phyloP scores from a whole-genome alignment of 2,888 invertebrate genomes.

The Unio pictorum region DNA sequence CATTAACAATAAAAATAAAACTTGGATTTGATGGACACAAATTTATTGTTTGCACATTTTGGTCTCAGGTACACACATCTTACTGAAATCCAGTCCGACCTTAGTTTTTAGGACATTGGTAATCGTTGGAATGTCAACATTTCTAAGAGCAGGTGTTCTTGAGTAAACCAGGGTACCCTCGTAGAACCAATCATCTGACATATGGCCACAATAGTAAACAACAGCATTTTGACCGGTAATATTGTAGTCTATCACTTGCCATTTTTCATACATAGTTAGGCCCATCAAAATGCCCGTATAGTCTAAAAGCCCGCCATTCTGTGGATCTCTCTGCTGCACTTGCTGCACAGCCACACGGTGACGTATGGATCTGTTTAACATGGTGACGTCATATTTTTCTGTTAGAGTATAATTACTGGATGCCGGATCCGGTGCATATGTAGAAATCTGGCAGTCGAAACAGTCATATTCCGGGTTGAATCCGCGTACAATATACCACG shows the following conservation, averaged over 20 bases:
- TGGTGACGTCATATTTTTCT: conserved; percentile 34
- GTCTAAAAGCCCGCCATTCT: conserved; percentile 25
- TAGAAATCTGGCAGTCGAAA: conserved; percentile 39
- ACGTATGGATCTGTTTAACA: conserved; percentile 27
- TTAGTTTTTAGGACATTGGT: conserved; percentile 2
- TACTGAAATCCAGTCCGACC: conserved; percentile 13
- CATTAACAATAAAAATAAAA: too few relatives aligned
- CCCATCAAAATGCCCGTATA: conserved; percentile 36
- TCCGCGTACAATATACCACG: conserved; percentile 38
- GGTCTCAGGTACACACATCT: conserved; percentile 28
- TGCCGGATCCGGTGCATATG: conserved; percentile 11
- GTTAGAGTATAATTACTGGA: conserved; percentile 18
- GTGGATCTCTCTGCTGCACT: conserved; percentile 20
- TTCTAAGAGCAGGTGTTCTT: conserved; percentile 16
- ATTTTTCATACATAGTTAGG: conserved; percentile 28
- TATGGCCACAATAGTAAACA: conserved; percentile 40
- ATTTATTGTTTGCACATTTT: conserved; percentile 6
- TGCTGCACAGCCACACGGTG: conserved; percentile 26
- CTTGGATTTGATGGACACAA: not conserved
- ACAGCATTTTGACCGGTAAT: conserved; percentile 24
- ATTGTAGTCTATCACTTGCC: conserved; percentile 31
- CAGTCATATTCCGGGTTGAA: conserved; percentile 39
- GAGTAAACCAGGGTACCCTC: conserved; percentile 44
- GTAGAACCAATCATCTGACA: conserved; percentile 30
- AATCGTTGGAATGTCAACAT: conserved; percentile 6